Base-by-base conservation (phyloP, 2,113 vertebrate species). In the Pardalotus punctatus region DNA sequence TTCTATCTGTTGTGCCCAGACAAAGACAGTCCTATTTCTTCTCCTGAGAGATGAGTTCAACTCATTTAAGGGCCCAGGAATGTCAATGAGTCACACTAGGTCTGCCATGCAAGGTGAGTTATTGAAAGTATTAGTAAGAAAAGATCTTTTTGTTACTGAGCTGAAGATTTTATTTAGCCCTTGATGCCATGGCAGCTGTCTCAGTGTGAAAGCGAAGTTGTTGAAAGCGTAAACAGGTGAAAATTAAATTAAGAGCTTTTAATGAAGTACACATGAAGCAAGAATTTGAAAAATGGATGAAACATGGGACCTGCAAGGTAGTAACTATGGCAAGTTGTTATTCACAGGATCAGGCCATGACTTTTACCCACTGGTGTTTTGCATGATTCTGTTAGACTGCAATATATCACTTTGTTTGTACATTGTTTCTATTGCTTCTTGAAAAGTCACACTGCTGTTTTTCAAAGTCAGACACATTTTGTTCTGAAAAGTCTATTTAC, bases 21-120 rank as follows among this genome's bases (percentile, higher is more conserved):
- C 93, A 94, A 94, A 95, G 94, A 73, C 88, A 89, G 61, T 79
- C 65, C 83, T 71, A 58, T 94, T 94, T 70, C 61, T 94, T 91
- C 94, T 97, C 91, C 82, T 76, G 86, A 96, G 94, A 85, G 93
- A 93, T 88, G 70, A 96, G 94, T 96, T 91, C 84, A 93, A 72
- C 74, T 90, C 78, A 79, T 91, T 91, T 96, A 73, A 89, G 87
- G 54, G 87, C 74, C 47, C 67, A 95, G 74, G 87, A 91, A 97
- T 86, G 89, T 66, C 91, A 84, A 3, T 94, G 92, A 97, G 48
- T 95, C 91, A 94, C 66, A 38, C 74, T 38, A 85, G 79, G 73
- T 70, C 70, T 87, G 84, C 81, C 58, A 70, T 76, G 85, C 90
- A 93, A 95, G 93, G 89, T 94, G 81, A 93, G 60, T 73, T 96